Percentiles rank a stretch among this genome's conserved stretches.
These are phyloP conservation scores for Ia io DNA, from an alignment of 2,113 vertebrate genomes.

Conservation along the genomic window DNA sequence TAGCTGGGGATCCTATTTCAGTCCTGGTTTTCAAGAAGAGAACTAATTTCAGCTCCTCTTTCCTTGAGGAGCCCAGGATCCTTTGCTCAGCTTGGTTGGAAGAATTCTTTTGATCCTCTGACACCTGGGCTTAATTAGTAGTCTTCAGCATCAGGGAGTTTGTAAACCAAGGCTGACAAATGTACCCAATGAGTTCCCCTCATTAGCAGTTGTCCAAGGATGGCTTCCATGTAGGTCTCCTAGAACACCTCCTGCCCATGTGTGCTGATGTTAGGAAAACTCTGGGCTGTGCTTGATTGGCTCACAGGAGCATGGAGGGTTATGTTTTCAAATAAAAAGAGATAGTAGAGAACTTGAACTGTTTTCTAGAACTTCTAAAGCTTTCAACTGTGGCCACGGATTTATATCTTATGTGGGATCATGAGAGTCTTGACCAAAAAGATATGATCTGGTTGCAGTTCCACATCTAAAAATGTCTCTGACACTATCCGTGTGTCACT, in stretches of 20 bases:
- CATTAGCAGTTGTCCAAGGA: not conserved
- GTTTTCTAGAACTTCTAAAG: not conserved
- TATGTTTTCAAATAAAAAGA: not conserved
- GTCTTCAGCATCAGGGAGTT: conserved; percentile 70
- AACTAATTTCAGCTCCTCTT: conserved; percentile 74
- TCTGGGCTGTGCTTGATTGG: not conserved
- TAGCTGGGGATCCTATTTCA: conserved; percentile 77
- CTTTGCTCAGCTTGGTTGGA: conserved; percentile 71
- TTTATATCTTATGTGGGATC: not conserved
- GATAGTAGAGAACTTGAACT: not conserved
- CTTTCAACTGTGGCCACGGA: not conserved
- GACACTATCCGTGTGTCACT: not conserved
- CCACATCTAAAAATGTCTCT: not conserved
- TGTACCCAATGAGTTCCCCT: conserved; percentile 62
- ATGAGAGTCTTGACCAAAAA: not conserved
- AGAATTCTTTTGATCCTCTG: conserved; percentile 72
- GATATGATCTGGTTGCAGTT: not conserved
- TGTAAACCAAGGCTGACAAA: conserved; percentile 56
- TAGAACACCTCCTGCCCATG: not conserved
- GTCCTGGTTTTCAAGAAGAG: conserved; percentile 52
- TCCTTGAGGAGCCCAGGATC: conserved; percentile 70
- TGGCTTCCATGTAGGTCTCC: conserved; percentile 46
- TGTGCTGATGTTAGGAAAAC: not conserved
- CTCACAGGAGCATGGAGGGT: not conserved
- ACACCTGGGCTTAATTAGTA: conserved; percentile 76